Base-by-base conservation (phyloP, 2,888 invertebrate species). In the Bellardia bayeri region DNA sequence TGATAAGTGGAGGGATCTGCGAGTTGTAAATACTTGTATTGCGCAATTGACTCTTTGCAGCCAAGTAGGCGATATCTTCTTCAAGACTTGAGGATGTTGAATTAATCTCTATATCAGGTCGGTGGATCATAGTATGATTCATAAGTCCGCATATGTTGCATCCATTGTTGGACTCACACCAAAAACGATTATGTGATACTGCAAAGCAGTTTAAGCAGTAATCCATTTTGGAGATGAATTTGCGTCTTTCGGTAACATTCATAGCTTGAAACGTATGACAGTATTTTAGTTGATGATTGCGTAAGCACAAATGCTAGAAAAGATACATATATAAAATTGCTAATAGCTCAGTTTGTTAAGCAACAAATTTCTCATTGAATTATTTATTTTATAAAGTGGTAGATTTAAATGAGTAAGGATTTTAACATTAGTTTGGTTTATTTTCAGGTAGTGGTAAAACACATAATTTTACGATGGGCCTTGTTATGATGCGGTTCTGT, bases 401-500 rank as follows among this genome's bases (percentile, higher is more conserved):
- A 5, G 33, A 33, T 33, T 33, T 4, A 4, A 33, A 33, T 33
- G 45, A 45, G 13, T 42, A 45, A 68, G 14, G 33, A 14, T 51
- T 69, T 51, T 69, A 45, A 45, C 11, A 42, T 7, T 23, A 13
- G 1, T 45, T 45, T 45, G 45, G 9, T 9, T 11, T 9, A 3
- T 9, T 45, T 9, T 9, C 45, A 3, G 45, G 2, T 45, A 11
- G 13, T 51, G 71, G 54, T 9, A 54, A 54, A 54, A 40, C 16
- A 7, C 37, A 37, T 9, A 71, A 51, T 33, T 76, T 76, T 6
- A 54, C 75, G 8, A 75, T 49, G 4, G 54, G 16, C 2, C 37
- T 33, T 7, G 45, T 42, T 6, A 75, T 63, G 7, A 51, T 5
- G 8, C 75, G 63, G 33, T 75, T 75, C 49, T 75, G 58, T 14